These are phyloP conservation scores for Lepilemur septentrionalis DNA, from an alignment of 2,797 vertebrate species.

Conservation along the genomic window DNA sequence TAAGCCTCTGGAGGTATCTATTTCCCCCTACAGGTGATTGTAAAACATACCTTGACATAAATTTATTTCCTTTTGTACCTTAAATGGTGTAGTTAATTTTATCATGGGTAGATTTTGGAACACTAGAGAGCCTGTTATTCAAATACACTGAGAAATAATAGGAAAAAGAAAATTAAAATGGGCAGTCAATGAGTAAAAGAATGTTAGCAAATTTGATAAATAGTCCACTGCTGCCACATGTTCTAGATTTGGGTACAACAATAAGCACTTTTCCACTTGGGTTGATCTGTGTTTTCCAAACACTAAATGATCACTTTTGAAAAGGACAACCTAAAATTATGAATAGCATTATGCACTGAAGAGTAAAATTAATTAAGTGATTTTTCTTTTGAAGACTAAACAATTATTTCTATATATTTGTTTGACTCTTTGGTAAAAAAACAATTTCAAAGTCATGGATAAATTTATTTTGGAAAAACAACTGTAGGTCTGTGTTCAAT, in stretches of 20 bases:
- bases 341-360: background rate
- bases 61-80: background rate
- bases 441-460: background rate
- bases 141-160: background rate
- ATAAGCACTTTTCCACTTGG: background rate
- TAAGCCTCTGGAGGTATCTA: background rate
- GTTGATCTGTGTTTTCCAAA: background rate
- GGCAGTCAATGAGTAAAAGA: background rate
- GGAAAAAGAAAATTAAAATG: background rate
- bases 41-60: background rate
- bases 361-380: background rate
- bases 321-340: background rate
- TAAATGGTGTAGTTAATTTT: background rate
- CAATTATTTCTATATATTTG: background rate
- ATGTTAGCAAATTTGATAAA: background rate
- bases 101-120: background rate
- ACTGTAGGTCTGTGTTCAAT: background rate
- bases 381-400: background rate
- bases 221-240: background rate
- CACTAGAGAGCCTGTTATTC: background rate
- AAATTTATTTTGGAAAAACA: background rate
- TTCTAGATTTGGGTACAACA: background rate
- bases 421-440: conserved; percentile 34
- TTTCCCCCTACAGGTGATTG: background rate
- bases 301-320: background rate